Base-by-base conservation (phyloP, 2,888 invertebrate genomes). In the Acrobasis suavella region DNA sequence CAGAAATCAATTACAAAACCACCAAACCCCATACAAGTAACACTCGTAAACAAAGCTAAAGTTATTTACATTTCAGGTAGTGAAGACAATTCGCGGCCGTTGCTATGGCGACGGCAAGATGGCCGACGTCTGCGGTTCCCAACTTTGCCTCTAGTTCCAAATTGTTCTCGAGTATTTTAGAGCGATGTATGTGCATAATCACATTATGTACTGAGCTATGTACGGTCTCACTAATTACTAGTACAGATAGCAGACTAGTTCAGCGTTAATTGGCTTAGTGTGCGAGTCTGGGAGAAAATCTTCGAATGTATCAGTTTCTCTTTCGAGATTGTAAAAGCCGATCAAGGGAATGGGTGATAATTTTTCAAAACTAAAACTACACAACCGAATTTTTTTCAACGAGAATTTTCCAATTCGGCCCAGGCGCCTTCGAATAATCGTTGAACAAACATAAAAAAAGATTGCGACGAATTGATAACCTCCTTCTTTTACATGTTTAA, bases 71-170 rank as follows among this genome's bases (percentile, higher is more conserved):
- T 84, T 78, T 81, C 87, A 88, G 89, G 87, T 89, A 81, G 78
- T 74, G 77, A 81, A 88, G 88, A 91, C 87, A 87, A 87, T 89
- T 87, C 82, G 84, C 77, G 86, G 84, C 76, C 80, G 91, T 91
- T 81, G 81, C 85, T 82, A 88, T 84, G 80, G 84, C 80, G 76
- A 92, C 89, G 81, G 78, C 88, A 91, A 91, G 82, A 92, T 91
- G 92, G 91, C 87, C 82, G 86, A 72, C 85, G 89, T 86, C 89
- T 89, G 90, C 83, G 91, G 91, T 91, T 89, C 81, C 85, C 83
- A 91, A 89, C 85, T 91, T 89, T 82, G 86, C 80, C 81, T 87
- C 87, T 87, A 90, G 89, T 90, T 89, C 89, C 89, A 91, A 91
- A 92, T 91, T 91, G 91, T 91, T 90, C 84, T 68, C 74, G 81